Evolutionary conservation across 2,113 vertebrate species (phyloP).

Genomic region (Callorhinus ursinus): DNA sequence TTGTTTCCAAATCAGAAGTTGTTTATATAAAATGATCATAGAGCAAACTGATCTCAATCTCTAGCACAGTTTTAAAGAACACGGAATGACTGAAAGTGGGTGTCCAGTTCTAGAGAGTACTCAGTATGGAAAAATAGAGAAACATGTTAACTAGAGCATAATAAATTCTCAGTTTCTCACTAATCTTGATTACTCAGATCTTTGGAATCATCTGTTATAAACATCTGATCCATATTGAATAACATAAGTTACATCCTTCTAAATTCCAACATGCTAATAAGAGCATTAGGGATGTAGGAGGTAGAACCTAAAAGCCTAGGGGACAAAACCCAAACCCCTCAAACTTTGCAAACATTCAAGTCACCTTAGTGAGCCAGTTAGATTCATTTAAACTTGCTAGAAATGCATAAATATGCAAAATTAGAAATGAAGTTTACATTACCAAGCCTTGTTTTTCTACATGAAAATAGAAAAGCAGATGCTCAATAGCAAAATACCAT

Average conservation of each 20-base stretch:
- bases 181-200: neutral
- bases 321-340: neutral
- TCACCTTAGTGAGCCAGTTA: neutral
- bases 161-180: neutral
- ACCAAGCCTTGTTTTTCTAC: neutral
- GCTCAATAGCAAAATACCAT: neutral
- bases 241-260: neutral
- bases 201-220: neutral
- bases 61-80: neutral
- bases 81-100: neutral
- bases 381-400: neutral
- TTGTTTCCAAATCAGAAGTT: slow-evolving; percentile 3
- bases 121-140: neutral
- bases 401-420: neutral
- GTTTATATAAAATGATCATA: neutral
- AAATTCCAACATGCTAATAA: neutral
- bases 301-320: neutral
- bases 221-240: neutral
- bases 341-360: neutral
- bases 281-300: neutral
- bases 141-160: neutral
- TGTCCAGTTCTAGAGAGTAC: neutral
- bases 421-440: neutral
- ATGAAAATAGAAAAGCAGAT: neutral
- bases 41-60: neutral